A percentile compares a stretch with the other conserved stretches of the same genome.
These are phyloP conservation scores for Thalassarche chlororhynchos DNA, from an alignment of 2,113 vertebrate species.

Conservation along the genomic window DNA sequence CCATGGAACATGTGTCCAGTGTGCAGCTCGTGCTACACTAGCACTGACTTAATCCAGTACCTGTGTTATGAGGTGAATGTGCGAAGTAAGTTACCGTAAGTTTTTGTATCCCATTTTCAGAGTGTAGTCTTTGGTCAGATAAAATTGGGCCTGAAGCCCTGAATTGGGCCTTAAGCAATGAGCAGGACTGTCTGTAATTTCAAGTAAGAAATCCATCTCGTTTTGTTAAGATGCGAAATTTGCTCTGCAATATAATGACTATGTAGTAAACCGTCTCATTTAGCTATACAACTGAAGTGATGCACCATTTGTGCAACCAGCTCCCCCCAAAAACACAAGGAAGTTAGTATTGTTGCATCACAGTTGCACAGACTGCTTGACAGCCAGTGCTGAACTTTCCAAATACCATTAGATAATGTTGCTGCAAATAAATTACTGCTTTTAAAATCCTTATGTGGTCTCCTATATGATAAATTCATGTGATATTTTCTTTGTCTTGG, in stretches of 20 bases:
- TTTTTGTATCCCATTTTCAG: not conserved
- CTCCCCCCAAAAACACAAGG: not conserved
- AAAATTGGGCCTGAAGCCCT: not conserved
- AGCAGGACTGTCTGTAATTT: not conserved
- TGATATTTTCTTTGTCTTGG: not conserved
- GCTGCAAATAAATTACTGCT: not conserved
- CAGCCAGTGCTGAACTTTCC: not conserved
- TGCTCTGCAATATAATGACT: not conserved
- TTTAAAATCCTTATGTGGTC: not conserved
- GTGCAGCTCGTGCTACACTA: not conserved
- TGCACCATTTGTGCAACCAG: not conserved
- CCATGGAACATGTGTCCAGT: not conserved
- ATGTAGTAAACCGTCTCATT: not conserved
- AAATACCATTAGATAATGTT: not conserved
- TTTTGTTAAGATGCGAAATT: not conserved
- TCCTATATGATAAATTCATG: not conserved
- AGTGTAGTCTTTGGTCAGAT: not conserved
- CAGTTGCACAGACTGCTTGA: not conserved
- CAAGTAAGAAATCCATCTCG: not conserved
- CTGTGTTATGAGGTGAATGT: not conserved
- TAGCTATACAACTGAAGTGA: not conserved
- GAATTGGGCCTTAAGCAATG: not conserved
- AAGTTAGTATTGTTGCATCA: not conserved
- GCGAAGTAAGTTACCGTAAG: not conserved
- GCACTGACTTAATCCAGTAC: not conserved